phyloP scores from a whole-genome alignment of 2,113 vertebrate species.

The Aegithalos caudatus region DNA sequence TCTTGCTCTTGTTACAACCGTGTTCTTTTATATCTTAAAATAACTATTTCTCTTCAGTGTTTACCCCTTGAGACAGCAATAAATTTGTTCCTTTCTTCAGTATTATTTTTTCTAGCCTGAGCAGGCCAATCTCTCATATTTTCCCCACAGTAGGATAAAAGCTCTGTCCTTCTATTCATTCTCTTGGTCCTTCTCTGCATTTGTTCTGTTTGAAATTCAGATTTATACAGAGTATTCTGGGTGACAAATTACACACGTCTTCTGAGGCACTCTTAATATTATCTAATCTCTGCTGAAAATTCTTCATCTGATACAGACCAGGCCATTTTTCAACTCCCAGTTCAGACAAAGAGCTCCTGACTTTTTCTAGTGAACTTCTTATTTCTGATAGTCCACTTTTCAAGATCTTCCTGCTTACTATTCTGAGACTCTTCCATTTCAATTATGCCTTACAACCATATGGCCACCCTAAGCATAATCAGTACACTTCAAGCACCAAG shows the following conservation, averaged over 20 bases:
- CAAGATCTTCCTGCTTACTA: neutral
- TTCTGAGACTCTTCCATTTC: neutral
- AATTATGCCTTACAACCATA: neutral
- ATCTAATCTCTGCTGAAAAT: neutral
- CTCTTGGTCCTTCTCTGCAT: neutral
- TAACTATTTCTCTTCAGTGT: neutral
- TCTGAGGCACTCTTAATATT: neutral
- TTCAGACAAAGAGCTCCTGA: neutral
- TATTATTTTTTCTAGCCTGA: neutral
- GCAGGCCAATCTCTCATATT: neutral
- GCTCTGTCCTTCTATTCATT: neutral
- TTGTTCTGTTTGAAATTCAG: constrained; percentile 5
- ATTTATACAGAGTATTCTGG: neutral
- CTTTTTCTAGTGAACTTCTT: neutral
- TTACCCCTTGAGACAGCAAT: neutral
- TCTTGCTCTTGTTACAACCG: neutral
- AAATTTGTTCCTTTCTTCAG: neutral
- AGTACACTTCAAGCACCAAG: neutral
- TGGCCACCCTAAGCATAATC: neutral
- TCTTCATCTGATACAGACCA: neutral
- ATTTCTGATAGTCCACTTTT: neutral
- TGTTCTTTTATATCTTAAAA: neutral
- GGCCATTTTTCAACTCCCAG: neutral
- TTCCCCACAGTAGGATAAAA: neutral
- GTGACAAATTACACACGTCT: neutral